Evolutionary conservation across 1,140 invertebrate species (phyloP), one percentile per base, ranked within the genome.

Genomic region (Saccostrea cuccullata): DNA sequence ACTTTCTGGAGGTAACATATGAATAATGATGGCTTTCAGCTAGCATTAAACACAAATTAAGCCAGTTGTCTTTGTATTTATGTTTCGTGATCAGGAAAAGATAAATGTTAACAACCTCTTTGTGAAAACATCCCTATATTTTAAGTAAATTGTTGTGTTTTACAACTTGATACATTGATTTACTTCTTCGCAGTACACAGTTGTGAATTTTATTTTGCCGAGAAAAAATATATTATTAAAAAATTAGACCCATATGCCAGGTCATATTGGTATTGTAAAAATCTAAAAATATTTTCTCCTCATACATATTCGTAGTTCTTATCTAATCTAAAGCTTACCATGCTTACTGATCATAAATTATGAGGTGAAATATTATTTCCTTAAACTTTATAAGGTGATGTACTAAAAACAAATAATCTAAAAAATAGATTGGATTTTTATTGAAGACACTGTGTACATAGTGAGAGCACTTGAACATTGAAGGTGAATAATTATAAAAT

Each of bases 91-190:
- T 77, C 70, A 77, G 15, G 26, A 36, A 30, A 26, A 77, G 30
- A 77, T 77, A 77, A 77, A 26, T 77, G 70, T 77, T 77, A 36
- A 77, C 70, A 77, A 77, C 9, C 70, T 77, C 30, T 77, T 77
- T 77, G 70, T 77, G 70, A 77, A 77, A 77, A 26, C 70, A 77
- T 77, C 3, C 70, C 26, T 30, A 47, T 47, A 77, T 36, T 77
- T 77, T 77, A 77, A 77, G 70, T 77, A 26, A 30, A 36, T 77
- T 36, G 23, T 36, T 77, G 70, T 77, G 70, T 77, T 67, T 67
- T 11, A 77, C 70, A 77, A 77, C 26, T 77, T 20, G 60, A 8
- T n/a, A 67, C 60, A 67, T 67, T 67, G 20, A 20, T 67, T 20
- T 67, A n/a, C 23, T 67, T n/a, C 60, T 67, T 20, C 5, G n/a